Evolutionary conservation across 2,888 invertebrate genomes (phyloP), one percentile per base, ranked within the genome.

Genomic region (Argyresthia goedartella): DNA sequence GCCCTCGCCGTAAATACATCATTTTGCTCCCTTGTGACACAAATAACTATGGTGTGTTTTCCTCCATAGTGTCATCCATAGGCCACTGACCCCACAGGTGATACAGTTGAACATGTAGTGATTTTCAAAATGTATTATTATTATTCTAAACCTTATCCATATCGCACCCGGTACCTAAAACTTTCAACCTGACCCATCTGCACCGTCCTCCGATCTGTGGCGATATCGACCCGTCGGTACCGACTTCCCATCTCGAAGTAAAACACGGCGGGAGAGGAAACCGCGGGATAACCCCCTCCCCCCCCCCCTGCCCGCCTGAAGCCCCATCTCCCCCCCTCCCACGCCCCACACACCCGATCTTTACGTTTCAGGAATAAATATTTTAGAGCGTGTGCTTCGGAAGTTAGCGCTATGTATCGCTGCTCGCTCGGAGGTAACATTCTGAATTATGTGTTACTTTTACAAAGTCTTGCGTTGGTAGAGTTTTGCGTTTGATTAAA

Each of bases 281-380:
- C 85, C 85, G 84, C 85, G 85, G 84, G 84, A 82, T 84, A 84
- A 81, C 81, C 84, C 81, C 58, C 73, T 76, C 71, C 61, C 67
- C 57, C 54, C 68, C 67, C 55, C 60, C 25, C 25, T 25, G 25
- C 54, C 68, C 67, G 55, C 60, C 25, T 6, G 2, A 6, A 25
- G 25, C 25, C 25, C 25, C 25, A 2, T 4, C 25, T 6, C 3
- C 25, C 25, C 62, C 54, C 58, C 53, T 53, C 59, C 52, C 48
- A 49, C 52, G 67, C 72, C 67, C 71, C 72, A 64, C 78, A 25
- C 44, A 43, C 53, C 80, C 81, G 81, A 82, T 85, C 85, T 85
- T 85, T 85, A 85, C 86, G 84, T 84, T 85, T 85, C 84, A 84
- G 82, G 85, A 85, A 86, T 86, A 85, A 85, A 86, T 86, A 86